Conservation (phyloP, 2,888 invertebrate species). For the Drosophila monieri region DNA sequence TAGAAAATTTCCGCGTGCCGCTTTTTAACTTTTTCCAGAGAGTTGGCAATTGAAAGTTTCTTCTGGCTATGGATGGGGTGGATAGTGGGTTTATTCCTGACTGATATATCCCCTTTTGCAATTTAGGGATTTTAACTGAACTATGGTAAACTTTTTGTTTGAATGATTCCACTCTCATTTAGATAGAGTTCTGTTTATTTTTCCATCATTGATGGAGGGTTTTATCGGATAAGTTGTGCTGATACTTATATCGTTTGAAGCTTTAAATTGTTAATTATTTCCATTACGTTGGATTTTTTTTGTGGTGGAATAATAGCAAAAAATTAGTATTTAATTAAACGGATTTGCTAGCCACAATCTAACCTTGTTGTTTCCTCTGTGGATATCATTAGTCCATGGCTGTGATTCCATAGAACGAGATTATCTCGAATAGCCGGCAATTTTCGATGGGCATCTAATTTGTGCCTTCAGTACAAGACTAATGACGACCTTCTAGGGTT, state of each 20-base stretch:
- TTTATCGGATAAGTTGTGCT: constrained; percentile 3
- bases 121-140: constrained; percentile 48
- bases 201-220: background rate
- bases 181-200: constrained; percentile 21
- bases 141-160: constrained; percentile 37
- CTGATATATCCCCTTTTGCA: constrained; percentile 26
- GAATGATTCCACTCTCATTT: constrained; percentile 35
- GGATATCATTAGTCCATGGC: constrained; percentile 21
- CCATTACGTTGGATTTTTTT: background rate
- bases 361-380: constrained; percentile 37
- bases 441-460: constrained; percentile 40
- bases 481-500: constrained; percentile 40
- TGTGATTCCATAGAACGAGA: constrained; percentile 38
- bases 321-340: constrained; percentile 28
- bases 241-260: background rate
- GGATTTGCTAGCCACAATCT: constrained; percentile 26
- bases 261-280: constrained; percentile 2
- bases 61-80: constrained; percentile 12
- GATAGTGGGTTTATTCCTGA: background rate
- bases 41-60: constrained; percentile 49
- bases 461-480: constrained; percentile 33
- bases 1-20: constrained; percentile 46
- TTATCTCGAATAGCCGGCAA: constrained; percentile 24
- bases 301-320: background rate
- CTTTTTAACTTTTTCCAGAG: constrained; percentile 46